phyloP scores from a whole-genome alignment of 2,797 vertebrate genomes.

The Coregonus suidteri region DNA sequence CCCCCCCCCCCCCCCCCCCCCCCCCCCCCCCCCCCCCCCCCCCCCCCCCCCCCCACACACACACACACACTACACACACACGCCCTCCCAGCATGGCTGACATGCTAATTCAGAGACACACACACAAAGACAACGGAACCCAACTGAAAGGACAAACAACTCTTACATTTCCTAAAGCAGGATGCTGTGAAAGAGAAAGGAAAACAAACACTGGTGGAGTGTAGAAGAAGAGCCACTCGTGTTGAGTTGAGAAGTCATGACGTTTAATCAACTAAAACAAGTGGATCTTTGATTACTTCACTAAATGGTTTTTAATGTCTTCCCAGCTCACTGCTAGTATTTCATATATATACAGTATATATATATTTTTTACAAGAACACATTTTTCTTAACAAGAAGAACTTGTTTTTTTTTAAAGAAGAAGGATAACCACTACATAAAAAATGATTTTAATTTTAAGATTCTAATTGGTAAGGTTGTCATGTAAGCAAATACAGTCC shows the following conservation, averaged over 20 bases:
- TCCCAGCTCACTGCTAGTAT: not conserved
- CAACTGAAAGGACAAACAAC: conserved; percentile 75
- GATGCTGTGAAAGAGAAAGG: conserved; percentile 47
- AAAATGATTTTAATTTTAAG: no score
- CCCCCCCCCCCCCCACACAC: conserved; percentile 31
- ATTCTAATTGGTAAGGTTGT: no score
- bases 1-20: conserved; percentile 23
- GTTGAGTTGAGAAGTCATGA: not conserved
- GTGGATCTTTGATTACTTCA: not conserved
- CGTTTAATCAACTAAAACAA: not conserved
- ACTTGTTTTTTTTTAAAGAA: no score
- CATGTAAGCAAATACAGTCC: no score
- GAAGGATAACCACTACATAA: not conserved
- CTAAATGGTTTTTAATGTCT: not conserved
- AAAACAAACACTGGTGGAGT: conserved; percentile 61
- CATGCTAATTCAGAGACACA: conserved; percentile 76
- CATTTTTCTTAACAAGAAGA: not conserved
- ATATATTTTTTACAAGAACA: no score
- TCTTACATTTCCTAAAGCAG: conserved; percentile 75
- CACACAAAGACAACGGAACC: conserved; percentile 74
- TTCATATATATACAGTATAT: not conserved
- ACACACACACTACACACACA: conserved; percentile 4
- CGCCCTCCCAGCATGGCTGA: conserved; percentile 64
- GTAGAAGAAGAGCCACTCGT: conserved; percentile 44
- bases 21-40: conserved; percentile 30